Percentiles rank a stretch among this genome's conserved stretches.
Conservation (phyloP, 2,888 invertebrate species). For the Dryocosmus kuriphilus region DNA sequence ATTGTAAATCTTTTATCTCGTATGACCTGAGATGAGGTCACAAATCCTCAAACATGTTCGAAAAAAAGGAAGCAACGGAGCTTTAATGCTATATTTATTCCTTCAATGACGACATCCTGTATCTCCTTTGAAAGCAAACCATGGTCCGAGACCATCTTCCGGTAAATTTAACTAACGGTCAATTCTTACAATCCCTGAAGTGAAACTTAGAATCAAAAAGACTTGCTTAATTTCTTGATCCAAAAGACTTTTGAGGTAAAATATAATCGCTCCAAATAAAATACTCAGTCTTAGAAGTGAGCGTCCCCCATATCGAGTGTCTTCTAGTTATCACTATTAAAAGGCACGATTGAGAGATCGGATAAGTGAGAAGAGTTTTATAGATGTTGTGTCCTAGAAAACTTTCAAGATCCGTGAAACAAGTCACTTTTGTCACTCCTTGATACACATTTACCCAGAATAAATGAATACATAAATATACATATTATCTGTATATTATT, state of each 20-base stretch:
- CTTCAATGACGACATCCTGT: constrained; percentile 35
- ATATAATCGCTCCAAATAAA: neutral
- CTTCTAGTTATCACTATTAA: neutral
- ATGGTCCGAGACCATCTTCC: constrained; percentile 30
- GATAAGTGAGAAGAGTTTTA: constrained; percentile 13
- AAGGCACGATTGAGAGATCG: neutral
- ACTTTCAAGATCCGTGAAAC: neutral
- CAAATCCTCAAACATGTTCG: neutral
- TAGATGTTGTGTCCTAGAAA: constrained; percentile 5
- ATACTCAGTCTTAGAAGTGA: neutral
- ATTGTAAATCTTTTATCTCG: neutral
- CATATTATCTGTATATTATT: neutral
- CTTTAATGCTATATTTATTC: constrained; percentile 35
- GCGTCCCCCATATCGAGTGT: neutral
- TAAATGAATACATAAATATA: neutral
- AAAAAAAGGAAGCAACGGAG: constrained; percentile 25
- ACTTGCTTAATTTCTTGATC: constrained; percentile 4
- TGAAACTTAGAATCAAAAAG: constrained; percentile 10
- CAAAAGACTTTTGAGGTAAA: neutral
- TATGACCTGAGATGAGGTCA: neutral
- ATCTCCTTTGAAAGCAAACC: constrained; percentile 33
- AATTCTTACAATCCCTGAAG: neutral
- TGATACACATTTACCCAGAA: neutral
- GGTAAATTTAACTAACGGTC: constrained; percentile 32
- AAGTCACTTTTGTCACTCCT: neutral